phyloP scores from a whole-genome alignment of 2,113 vertebrate genomes.

The Hucho hucho region DNA sequence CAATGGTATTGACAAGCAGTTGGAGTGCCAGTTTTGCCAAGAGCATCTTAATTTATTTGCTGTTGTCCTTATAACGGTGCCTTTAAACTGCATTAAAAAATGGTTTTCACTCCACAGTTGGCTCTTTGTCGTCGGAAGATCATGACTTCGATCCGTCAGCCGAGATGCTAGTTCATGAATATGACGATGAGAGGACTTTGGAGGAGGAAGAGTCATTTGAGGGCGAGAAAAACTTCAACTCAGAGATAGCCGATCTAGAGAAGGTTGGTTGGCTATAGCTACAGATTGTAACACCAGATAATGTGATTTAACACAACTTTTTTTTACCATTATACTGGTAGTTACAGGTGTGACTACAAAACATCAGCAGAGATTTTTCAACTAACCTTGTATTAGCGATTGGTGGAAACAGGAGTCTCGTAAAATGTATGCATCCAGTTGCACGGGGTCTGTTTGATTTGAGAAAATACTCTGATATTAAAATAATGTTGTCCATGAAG shows the following conservation, averaged over 20 bases:
- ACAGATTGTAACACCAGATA: too few species aligned
- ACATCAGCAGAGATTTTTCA: too few species aligned
- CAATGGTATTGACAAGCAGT: not conserved
- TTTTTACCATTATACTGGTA: too few species aligned
- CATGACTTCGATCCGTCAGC: conserved; percentile 98
- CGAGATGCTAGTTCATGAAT: conserved; percentile 98
- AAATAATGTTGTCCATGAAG: too few species aligned
- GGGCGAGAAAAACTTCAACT: conserved; percentile 86
- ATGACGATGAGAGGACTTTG: conserved; percentile 93
- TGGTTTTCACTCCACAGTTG: conserved; percentile 74
- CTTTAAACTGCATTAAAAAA: not conserved
- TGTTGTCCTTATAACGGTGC: not conserved
- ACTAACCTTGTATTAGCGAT: too few species aligned
- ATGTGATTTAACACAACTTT: too few species aligned
- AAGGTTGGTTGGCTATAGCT: conserved; percentile 80
- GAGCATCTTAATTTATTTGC: not conserved
- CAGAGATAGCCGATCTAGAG: conserved; percentile 96
- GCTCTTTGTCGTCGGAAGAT: conserved; percentile 97
- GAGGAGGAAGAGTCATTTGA: conserved; percentile 97
- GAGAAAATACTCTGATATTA: too few species aligned
- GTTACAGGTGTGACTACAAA: too few species aligned
- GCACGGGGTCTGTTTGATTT: too few species aligned
- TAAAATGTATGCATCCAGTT: too few species aligned
- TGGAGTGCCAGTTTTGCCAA: not conserved
- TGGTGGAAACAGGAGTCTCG: too few species aligned